These are phyloP conservation scores for Hippoglossus stenolepis DNA, from an alignment of 2,113 vertebrate species.

Conservation along the genomic window DNA sequence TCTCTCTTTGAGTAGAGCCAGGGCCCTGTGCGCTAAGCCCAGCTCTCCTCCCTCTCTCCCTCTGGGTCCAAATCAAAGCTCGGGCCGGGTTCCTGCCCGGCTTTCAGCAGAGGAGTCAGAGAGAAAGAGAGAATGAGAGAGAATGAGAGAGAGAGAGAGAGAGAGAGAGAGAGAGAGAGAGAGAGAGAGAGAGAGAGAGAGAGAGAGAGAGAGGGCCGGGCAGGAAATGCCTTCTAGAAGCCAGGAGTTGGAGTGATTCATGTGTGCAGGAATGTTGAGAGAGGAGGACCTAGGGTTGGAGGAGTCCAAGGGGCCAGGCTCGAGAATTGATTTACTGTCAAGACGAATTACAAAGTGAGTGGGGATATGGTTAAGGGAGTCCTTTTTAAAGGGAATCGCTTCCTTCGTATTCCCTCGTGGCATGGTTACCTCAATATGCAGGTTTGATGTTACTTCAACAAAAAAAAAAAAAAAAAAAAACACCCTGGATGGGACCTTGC, in stretches of 20 bases:
- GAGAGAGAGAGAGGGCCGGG: constrained; percentile 83
- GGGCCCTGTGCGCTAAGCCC: constrained; percentile 61
- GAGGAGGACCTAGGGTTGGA: constrained; percentile 80
- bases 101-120: constrained; percentile 85
- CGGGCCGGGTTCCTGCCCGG: constrained; percentile 87
- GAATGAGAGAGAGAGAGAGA: constrained; percentile 12
- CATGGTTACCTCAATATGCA: constrained; percentile 91
- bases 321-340: constrained; percentile 98
- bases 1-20: constrained; percentile 40
- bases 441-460: constrained; percentile 87
- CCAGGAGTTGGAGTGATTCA: constrained; percentile 97
- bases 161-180: constrained; percentile 79
- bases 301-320: constrained; percentile 90
- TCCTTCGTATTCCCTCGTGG: constrained; percentile 91
- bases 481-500: constrained; percentile 49
- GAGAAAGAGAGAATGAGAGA: constrained; percentile 37
- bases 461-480: constrained; percentile 7
- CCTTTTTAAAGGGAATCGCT: constrained; percentile 91
- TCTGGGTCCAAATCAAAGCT: constrained; percentile 88
- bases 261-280: constrained; percentile 91
- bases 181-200: constrained; percentile 13
- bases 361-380: constrained; percentile 93
- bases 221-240: constrained; percentile 98
- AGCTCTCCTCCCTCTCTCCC: constrained; percentile 69
- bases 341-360: constrained; percentile 92